phyloP scores from a whole-genome alignment of 2,888 invertebrate genomes.

The Lydus trimaculatus region DNA sequence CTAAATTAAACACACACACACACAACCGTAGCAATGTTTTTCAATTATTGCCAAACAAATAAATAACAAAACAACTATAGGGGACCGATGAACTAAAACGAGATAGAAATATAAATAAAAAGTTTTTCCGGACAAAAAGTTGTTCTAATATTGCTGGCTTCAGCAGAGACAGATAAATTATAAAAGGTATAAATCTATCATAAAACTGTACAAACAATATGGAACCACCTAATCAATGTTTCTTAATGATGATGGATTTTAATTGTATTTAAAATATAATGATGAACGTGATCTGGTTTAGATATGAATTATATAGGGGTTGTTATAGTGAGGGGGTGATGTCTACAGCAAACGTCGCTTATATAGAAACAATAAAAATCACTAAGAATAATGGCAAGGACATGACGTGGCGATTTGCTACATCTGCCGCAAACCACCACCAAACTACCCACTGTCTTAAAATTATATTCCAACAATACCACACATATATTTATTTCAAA shows the following conservation, averaged over 20 bases:
- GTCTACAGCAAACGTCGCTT: constrained; percentile 26
- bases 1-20: too few relatives aligned
- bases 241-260: neutral
- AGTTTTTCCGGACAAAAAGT: constrained; percentile 31
- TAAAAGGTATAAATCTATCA: constrained; percentile 27
- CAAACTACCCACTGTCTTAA: neutral
- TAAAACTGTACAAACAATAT: neutral
- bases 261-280: neutral
- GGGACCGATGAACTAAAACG: neutral
- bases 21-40: constrained; percentile 31
- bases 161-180: constrained; percentile 26
- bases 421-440: constrained; percentile 55
- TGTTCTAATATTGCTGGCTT: constrained; percentile 21
- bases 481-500: neutral
- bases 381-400: constrained; percentile 52
- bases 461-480: neutral
- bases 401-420: constrained; percentile 57
- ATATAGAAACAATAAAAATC: constrained; percentile 48
- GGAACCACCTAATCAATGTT: neutral
- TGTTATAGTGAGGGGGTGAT: constrained; percentile 17
- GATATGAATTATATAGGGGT: neutral
- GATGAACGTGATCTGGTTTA: neutral
- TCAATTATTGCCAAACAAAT: constrained; percentile 35
- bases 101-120: constrained; percentile 18
- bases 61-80: constrained; percentile 24